A percentile compares a stretch with the other conserved stretches of the same genome.
phyloP scores from a whole-genome alignment of 2,113 vertebrate genomes.

The Coturnix japonica region DNA sequence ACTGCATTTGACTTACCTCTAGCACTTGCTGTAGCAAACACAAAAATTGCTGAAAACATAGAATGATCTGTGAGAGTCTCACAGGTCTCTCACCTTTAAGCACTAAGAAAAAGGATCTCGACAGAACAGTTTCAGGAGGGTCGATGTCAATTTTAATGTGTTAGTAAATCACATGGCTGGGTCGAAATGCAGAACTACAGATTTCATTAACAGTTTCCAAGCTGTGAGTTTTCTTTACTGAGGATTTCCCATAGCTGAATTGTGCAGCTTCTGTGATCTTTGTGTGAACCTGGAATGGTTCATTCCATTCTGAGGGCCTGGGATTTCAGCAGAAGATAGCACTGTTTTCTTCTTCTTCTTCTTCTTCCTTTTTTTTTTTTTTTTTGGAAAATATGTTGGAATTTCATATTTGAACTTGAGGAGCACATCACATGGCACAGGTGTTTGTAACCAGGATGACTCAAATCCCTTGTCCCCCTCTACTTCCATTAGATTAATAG shows the following conservation, averaged over 20 bases:
- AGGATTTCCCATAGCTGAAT: background rate
- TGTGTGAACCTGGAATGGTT: background rate
- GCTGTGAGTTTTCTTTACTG: background rate
- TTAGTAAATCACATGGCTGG: background rate
- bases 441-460: background rate
- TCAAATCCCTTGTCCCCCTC: background rate
- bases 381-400: background rate
- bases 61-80: background rate
- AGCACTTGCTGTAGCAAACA: background rate
- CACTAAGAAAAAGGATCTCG: background rate
- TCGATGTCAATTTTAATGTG: background rate
- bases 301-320: background rate
- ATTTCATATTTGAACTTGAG: background rate
- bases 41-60: background rate
- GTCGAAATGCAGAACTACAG: background rate
- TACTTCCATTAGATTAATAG: background rate
- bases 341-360: background rate
- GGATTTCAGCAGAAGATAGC: background rate
- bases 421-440: background rate
- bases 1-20: background rate
- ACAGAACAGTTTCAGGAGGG: background rate
- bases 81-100: background rate
- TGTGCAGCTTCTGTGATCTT: background rate
- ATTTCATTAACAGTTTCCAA: background rate
- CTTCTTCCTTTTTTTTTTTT: background rate